phyloP scores from a whole-genome alignment of 2,797 vertebrate species.

The Ficedula albicollis region DNA sequence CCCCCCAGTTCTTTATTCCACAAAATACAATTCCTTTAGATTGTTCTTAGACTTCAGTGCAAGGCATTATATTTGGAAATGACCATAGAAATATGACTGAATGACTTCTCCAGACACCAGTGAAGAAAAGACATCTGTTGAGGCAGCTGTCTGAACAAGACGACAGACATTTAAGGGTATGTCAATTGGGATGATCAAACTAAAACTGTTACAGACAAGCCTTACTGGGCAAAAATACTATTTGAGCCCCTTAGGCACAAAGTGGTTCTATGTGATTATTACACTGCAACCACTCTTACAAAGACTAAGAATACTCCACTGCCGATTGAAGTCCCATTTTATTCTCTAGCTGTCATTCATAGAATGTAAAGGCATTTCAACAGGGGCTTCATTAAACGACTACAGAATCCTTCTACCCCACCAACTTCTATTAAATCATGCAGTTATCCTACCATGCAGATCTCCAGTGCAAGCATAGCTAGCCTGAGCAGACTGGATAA shows the following conservation, averaged over 20 bases:
- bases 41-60: not conserved
- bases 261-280: not conserved
- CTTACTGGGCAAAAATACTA: not conserved
- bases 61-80: not conserved
- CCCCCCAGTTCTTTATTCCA: not conserved
- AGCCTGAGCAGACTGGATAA: constrained; percentile 87
- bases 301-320: not conserved
- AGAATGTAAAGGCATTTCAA: not conserved
- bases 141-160: not conserved
- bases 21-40: not conserved
- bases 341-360: not conserved
- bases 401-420: not conserved
- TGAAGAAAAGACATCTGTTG: not conserved
- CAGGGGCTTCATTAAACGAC: not conserved
- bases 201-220: not conserved
- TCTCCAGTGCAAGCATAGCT: constrained; percentile 85
- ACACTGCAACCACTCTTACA: not conserved
- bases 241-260: not conserved
- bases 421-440: not conserved
- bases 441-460: constrained; percentile 85
- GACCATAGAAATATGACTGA: not conserved
- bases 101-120: not conserved
- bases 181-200: not conserved
- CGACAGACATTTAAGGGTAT: not conserved
- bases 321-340: not conserved